Conservation (phyloP, 2,113 vertebrate species). For the Microtus oregoni region DNA sequence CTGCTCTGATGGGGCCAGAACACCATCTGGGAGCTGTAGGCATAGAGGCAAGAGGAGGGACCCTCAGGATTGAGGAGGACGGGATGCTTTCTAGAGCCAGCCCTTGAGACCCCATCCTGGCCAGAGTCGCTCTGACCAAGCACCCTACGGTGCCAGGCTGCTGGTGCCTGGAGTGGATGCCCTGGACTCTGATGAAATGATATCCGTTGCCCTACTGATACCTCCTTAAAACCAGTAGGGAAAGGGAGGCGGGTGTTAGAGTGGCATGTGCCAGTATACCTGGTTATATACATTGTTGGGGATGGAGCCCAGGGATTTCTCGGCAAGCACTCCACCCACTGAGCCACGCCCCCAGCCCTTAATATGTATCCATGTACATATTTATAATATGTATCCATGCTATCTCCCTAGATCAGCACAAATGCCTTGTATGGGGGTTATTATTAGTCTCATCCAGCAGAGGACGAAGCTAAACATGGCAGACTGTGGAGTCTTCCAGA, state of each 20-base stretch:
- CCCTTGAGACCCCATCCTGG: background rate
- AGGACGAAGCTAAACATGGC: constrained; percentile 5
- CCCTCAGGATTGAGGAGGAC: background rate
- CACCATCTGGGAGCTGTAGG: constrained; percentile 41
- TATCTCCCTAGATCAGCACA: background rate
- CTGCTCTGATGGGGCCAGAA: background rate
- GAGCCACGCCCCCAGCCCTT: background rate
- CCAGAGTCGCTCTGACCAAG: background rate
- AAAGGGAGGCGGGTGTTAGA: background rate
- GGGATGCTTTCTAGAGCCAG: background rate
- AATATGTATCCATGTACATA: too few relatives aligned
- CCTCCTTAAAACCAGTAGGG: background rate
- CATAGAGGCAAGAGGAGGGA: constrained; percentile 19
- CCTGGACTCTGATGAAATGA: background rate
- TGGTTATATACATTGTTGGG: background rate
- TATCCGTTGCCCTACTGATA: background rate
- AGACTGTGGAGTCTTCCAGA: background rate
- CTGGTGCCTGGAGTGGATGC: rapidly evolving
- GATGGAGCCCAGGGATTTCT: background rate
- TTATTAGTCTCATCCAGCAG: background rate
- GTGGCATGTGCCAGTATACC: background rate
- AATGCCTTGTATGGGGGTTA: background rate
- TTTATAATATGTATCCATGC: background rate
- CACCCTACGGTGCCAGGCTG: background rate
- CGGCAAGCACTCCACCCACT: background rate